Evolutionary conservation across 2,113 vertebrate genomes (phyloP).

Genomic region (Podarcis cretensis): DNA sequence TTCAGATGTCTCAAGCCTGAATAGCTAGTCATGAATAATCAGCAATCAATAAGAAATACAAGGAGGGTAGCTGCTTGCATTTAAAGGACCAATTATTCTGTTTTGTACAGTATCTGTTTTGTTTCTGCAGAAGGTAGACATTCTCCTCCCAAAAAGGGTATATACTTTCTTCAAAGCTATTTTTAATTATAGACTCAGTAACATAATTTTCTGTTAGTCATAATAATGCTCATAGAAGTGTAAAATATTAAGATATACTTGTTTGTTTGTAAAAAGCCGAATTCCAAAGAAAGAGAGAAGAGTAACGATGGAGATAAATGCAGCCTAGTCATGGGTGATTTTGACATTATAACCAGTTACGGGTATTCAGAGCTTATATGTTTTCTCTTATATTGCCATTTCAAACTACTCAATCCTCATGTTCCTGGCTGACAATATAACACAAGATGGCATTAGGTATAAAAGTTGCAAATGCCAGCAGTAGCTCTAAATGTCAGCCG

Average conservation of each 20-base stretch:
- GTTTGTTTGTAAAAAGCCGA: neutral
- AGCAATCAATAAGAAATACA: neutral
- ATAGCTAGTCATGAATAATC: neutral
- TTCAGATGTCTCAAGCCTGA: neutral
- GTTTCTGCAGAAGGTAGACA: neutral
- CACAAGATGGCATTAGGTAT: conserved; percentile 37
- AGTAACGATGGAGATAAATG: conserved; percentile 34
- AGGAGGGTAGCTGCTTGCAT: neutral
- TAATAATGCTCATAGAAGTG: neutral
- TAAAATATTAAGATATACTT: conserved; percentile 18
- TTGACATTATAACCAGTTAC: conserved; percentile 61
- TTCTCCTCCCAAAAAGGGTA: neutral
- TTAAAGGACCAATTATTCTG: neutral
- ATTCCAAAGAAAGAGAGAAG: neutral
- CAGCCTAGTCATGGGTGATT: conserved; percentile 43
- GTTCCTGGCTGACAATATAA: conserved; percentile 46
- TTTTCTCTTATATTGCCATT: conserved; percentile 52
- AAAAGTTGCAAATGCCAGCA: conserved; percentile 61
- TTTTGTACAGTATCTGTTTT: neutral
- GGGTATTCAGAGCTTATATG: conserved; percentile 48
- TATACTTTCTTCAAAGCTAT: neutral
- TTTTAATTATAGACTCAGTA: neutral
- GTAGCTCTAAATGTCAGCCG: conserved; percentile 54
- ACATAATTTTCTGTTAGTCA: neutral
- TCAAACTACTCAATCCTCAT: conserved; percentile 45